These are phyloP conservation scores for Monopis laevigella DNA, from an alignment of 2,888 invertebrate species.

Conservation along the genomic window DNA sequence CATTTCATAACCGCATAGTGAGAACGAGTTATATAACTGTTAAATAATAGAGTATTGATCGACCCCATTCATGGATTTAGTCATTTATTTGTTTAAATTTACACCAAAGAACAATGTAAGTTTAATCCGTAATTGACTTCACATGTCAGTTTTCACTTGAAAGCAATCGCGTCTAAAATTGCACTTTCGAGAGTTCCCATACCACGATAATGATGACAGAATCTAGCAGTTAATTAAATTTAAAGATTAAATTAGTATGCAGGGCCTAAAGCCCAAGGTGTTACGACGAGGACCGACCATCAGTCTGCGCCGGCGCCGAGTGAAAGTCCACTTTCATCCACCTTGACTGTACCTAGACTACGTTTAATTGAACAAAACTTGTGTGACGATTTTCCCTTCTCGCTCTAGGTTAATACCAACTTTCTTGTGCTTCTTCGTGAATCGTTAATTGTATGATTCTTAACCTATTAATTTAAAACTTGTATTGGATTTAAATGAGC, in stretches of 20 bases:
- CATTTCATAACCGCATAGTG: too few relatives aligned
- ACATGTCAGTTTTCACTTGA: too few relatives aligned
- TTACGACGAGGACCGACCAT: constrained; percentile 3
- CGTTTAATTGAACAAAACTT: constrained; percentile 52
- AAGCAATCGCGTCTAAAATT: too few relatives aligned
- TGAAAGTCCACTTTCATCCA: constrained; percentile 62
- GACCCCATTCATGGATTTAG: too few relatives aligned
- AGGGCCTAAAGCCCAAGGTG: constrained; percentile 1
- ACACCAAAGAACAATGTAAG: too few relatives aligned
- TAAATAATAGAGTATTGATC: too few relatives aligned
- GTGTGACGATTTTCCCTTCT: constrained; percentile 52
- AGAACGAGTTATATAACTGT: too few relatives aligned
- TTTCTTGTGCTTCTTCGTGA: constrained; percentile 47
- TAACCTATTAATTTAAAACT: constrained; percentile 47
- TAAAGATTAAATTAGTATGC: neutral
- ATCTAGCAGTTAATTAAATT: too few relatives aligned
- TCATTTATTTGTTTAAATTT: too few relatives aligned
- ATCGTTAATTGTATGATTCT: constrained; percentile 55
- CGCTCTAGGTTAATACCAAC: constrained; percentile 54
- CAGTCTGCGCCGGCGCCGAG: constrained; percentile 23
- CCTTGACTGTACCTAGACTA: constrained; percentile 33
- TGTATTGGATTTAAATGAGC: constrained; percentile 2
- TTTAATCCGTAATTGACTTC: too few relatives aligned
- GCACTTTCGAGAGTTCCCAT: too few relatives aligned
- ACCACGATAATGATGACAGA: too few relatives aligned